Percentiles rank a stretch among this genome's conserved stretches.
Conservation (phyloP, 2,113 vertebrate genomes). For the Tinamus guttatus region DNA sequence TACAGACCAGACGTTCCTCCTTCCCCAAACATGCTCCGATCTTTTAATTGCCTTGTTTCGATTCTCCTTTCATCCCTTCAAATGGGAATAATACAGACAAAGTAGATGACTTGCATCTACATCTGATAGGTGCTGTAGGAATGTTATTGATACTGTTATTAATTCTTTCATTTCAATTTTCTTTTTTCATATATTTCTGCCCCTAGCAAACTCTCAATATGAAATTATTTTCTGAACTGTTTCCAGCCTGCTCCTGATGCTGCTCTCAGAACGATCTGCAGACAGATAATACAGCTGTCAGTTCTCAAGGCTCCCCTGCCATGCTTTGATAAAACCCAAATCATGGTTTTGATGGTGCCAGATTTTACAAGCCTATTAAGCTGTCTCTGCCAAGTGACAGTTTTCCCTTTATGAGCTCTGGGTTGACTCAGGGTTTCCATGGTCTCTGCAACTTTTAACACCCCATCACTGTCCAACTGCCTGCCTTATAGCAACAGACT, state of each 20-base stretch:
- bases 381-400: conserved; percentile 52
- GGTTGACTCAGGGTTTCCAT: conserved; percentile 38
- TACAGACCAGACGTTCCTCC: neutral
- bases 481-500: neutral
- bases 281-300: conserved; percentile 68
- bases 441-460: neutral
- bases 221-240: conserved; percentile 32
- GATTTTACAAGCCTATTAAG: conserved; percentile 62
- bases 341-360: conserved; percentile 59
- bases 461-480: neutral
- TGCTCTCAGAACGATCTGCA: conserved; percentile 24
- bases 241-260: conserved; percentile 43
- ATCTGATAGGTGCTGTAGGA: neutral
- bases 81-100: conserved; percentile 35
- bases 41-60: conserved; percentile 51
- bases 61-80: conserved; percentile 41
- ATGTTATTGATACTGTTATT: conserved; percentile 63
- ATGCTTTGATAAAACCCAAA: conserved; percentile 59
- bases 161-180: conserved; percentile 57
- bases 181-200: conserved; percentile 35
- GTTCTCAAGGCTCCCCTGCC: conserved; percentile 53
- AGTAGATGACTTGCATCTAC: neutral
- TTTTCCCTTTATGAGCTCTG: conserved; percentile 34
- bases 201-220: conserved; percentile 43
- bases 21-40: neutral